These are phyloP conservation scores for Caenorhabditis remanei DNA, from an alignment of 1,140 invertebrate genomes.

Conservation along the genomic window DNA sequence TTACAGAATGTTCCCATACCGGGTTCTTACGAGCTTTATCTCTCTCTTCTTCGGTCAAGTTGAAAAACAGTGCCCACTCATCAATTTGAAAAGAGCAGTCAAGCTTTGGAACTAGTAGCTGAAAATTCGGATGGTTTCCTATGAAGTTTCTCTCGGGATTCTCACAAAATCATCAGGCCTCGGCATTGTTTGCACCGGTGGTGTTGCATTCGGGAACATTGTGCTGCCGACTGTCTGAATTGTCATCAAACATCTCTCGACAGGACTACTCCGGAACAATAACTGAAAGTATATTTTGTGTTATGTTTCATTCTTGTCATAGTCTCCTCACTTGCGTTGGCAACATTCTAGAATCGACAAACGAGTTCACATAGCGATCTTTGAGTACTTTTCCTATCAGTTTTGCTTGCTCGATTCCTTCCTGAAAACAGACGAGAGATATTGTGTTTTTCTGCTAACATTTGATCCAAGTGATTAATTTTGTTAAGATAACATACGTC, in stretches of 20 bases:
- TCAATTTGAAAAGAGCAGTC: neutral
- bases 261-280: slow-evolving; percentile 41
- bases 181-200: slow-evolving; percentile 9
- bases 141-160: too few relatives aligned
- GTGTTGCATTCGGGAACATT: slow-evolving; percentile 18
- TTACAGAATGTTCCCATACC: neutral
- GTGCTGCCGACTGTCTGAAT: neutral
- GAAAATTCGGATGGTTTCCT: neutral
- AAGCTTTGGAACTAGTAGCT: slow-evolving; percentile 27
- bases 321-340: neutral
- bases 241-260: slow-evolving; percentile 48
- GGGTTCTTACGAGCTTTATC: neutral
- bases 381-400: slow-evolving; percentile 27
- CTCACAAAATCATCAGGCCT: slow-evolving; percentile 29
- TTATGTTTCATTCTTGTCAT: neutral
- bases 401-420: slow-evolving; percentile 21
- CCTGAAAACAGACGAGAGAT: neutral
- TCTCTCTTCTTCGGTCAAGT: neutral
- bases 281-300: slow-evolving; percentile 12
- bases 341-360: slow-evolving; percentile 31
- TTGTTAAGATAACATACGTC: slow-evolving; percentile 49
- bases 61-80: neutral
- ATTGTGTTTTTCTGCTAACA: neutral
- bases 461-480: slow-evolving; percentile 49
- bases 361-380: slow-evolving; percentile 40